Base-by-base conservation (phyloP, 1,140 invertebrate genomes). In the Lutraria rhynchaena region DNA sequence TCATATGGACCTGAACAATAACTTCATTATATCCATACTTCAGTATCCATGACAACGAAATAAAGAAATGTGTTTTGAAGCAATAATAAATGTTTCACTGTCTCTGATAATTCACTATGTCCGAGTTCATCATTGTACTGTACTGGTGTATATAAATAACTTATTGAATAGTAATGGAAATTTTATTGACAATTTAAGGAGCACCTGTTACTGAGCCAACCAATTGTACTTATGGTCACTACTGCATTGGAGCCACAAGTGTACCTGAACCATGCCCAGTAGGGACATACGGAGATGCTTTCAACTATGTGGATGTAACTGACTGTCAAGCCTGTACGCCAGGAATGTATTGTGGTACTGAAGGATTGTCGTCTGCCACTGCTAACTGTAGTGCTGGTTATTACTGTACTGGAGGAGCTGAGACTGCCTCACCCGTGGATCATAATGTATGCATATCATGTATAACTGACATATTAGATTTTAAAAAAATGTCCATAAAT, bases 201-300 rank as follows among this genome's bases (percentile, higher is more conserved):
- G 65, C 81, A 5, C 84, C 88, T 27, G 86, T 90, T 17, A 87
- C 87, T 0, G 85, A 61, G 29, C 91, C 91, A 0, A 74, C 84
- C 7, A 86, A 90, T 3, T 92, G 91, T 82, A 90, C 90, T 29
- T 70, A 58, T 5, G 91, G 91, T 11, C 85, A 90, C 60, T 92
- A 90, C 84, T 92, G 91, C 70, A 86, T 86, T 19, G 65, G 67
- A 19, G 85, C 84, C 11, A 90, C 89, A 3, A 83, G 78, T n/a
- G 69, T 86, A 33, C 82, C 86, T 7, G 82, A 77, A 78, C 90
- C 89, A 13, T 92, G 91, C 61, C 89, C 89, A 0, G 67, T 83
- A 1, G 90, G 90, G 44, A 90, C 89, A 3, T 92, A 84, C 67
- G 88, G 87, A 35, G 85, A 89, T 22, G 82, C 85, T 22, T 49